Evolutionary conservation across 2,113 vertebrate species (phyloP), one percentile per base, ranked within the genome.

Genomic region (Eira barbara): DNA sequence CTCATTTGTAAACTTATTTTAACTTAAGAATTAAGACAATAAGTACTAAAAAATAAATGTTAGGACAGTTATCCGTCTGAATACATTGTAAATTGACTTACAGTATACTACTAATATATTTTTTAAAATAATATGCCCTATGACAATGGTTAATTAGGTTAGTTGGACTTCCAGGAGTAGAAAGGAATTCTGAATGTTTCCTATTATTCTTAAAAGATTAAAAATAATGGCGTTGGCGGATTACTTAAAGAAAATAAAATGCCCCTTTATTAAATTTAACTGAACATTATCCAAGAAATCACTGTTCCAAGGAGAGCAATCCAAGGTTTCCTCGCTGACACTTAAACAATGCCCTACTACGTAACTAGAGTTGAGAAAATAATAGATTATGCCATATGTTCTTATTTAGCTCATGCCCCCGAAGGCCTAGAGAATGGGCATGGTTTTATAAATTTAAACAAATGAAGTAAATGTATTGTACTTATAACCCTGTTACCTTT

Each of bases 391-490:
- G 5, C 94, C 94, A 94, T 95, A 97, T 97, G 95, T 81, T 96
- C 78, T 97, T 89, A 93, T 84, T 83, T 97, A 90, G 89, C 92
- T 92, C 89, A 65, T 67, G 80, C 8, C 84, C 80, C 91, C 63
- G 91, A 25, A 97, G 93, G 84, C 76, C 76, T 94, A 80, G 52
- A 94, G n/a, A 91, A 89, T 93, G 61, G 63, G 29, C 49, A 92
- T 83, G 36, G 65, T 71, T 94, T 97, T 94, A 86, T 94, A 95
- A 97, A 97, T 91, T 92, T 95, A 97, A 97, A 95, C 90, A 97
- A 97, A 96, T 97, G 96, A 98, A 97, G 96, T 97, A 95, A 96
- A 97, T 81, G 81, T 92, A 87, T 97, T 90, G 21, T 65, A 93
- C 87, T 91, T 96, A 69, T 94, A 94, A 88, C 59, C 96, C 39